Evolutionary conservation across 92 coral and sea anemone species (phyloP).

Genomic region (Porites cylindrica): DNA sequence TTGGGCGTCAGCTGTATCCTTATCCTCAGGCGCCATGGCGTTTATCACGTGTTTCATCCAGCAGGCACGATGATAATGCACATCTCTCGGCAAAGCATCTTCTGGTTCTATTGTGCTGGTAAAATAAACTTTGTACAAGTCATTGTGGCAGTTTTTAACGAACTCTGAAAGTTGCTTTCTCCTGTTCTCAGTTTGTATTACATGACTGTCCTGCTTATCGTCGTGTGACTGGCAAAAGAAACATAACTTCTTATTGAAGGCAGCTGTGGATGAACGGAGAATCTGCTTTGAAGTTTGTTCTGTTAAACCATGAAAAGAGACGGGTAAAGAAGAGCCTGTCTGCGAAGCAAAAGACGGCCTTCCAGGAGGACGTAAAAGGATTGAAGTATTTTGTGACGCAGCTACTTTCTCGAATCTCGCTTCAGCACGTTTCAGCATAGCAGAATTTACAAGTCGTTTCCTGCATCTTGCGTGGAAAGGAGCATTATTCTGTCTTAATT

Average conservation of each 20-base stretch:
- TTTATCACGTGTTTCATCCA: conserved; percentile 54
- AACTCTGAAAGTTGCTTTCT: conserved; percentile 53
- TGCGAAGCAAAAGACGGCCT: conserved; percentile 42
- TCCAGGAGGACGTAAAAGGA: conserved; percentile 42
- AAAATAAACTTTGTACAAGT: conserved; percentile 55
- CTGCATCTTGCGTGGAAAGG: conserved; percentile 27
- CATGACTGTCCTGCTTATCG: conserved; percentile 48
- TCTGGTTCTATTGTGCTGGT: conserved; percentile 65
- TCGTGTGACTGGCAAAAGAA: conserved; percentile 52
- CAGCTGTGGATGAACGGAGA: conserved; percentile 37
- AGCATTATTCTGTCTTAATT: conserved; percentile 42
- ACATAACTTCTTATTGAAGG: conserved; percentile 48
- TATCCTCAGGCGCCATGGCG: background rate
- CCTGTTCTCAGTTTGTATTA: conserved; percentile 56
- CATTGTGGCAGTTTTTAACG: conserved; percentile 62
- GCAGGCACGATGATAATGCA: conserved; percentile 53
- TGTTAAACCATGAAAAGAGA: background rate
- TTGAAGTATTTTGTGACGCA: background rate
- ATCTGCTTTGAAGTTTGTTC: conserved; percentile 34
- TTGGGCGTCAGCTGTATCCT: background rate
- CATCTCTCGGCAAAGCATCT: conserved; percentile 61
- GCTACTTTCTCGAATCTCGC: too few relatives aligned
- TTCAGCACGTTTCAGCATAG: conserved; percentile 42
- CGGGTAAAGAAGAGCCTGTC: conserved; percentile 1
- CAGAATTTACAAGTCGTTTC: conserved; percentile 35